Percentiles rank a stretch among this genome's conserved stretches.
phyloP scores from a whole-genome alignment of 2,113 vertebrate species.

The Lipophrys pholis region DNA sequence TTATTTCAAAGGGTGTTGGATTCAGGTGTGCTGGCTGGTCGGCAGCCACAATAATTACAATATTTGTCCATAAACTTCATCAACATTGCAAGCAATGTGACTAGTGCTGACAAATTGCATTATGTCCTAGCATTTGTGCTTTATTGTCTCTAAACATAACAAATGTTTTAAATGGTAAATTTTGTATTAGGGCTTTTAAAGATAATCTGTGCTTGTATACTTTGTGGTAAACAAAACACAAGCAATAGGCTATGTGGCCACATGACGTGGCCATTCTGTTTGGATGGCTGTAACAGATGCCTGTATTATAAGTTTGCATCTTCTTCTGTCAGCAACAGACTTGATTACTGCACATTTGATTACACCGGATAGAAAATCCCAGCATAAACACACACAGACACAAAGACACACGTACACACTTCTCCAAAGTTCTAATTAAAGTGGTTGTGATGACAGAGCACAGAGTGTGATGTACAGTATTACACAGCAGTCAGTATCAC shows the following conservation, averaged over 20 bases:
- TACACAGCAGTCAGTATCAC: slow-evolving; percentile 66
- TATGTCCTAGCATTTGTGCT: neutral
- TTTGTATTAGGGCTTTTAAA: neutral
- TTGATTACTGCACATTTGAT: slow-evolving; percentile 65
- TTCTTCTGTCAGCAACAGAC: slow-evolving; percentile 41
- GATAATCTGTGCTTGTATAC: neutral
- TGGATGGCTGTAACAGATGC: slow-evolving; percentile 20
- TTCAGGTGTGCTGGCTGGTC: slow-evolving; percentile 1
- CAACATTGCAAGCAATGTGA: neutral
- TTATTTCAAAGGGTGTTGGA: neutral
- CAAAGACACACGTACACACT: slow-evolving; percentile 4
- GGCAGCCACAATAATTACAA: neutral
- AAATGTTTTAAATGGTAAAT: neutral
- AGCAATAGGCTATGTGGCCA: too few species aligned
- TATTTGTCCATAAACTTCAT: neutral
- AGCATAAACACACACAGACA: slow-evolving; percentile 13
- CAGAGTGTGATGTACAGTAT: slow-evolving; percentile 67
- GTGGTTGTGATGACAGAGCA: slow-evolving; percentile 71
- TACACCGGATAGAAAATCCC: slow-evolving; percentile 42
- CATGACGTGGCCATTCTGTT: slow-evolving; percentile 19
- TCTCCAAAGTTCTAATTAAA: slow-evolving; percentile 73
- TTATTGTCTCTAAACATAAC: neutral
- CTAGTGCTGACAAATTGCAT: neutral
- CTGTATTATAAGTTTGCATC: slow-evolving; percentile 45
- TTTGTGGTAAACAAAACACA: slow-evolving; percentile 12